Percentiles rank a stretch among this genome's conserved stretches.
These are phyloP conservation scores for Chromis chromis DNA, from an alignment of 2,797 vertebrate genomes.

Conservation along the genomic window DNA sequence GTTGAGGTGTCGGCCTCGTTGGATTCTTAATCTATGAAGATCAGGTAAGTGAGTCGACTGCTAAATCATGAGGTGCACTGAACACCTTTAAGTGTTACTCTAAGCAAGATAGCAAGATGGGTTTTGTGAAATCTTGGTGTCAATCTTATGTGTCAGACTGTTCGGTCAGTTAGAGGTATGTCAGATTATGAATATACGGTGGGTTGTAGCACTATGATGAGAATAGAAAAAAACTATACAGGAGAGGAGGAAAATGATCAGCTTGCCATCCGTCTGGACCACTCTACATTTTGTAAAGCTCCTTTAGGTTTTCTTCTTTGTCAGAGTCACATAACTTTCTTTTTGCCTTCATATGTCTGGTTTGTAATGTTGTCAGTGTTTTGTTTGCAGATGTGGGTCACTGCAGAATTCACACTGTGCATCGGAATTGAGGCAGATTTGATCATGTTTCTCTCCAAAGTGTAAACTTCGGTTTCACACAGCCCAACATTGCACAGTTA, in stretches of 20 bases:
- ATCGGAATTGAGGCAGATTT: no score
- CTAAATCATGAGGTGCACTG: not conserved
- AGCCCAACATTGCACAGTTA: no score
- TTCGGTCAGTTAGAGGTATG: not conserved
- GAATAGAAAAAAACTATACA: no score
- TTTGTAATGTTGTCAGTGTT: not conserved
- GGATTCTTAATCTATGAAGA: slow-evolving; percentile 8
- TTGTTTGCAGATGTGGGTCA: not conserved
- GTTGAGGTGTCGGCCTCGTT: slow-evolving; percentile 3
- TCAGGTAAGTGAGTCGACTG: slow-evolving; percentile 2
- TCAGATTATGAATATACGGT: not conserved
- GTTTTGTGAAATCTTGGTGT: not conserved
- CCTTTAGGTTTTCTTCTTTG: no score
- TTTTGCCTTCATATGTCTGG: no score
- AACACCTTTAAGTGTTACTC: not conserved
- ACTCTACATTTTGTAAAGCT: no score
- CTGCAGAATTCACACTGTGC: not conserved
- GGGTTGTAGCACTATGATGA: no score
- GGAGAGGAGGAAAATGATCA: no score
- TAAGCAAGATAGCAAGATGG: not conserved
- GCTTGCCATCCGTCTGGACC: no score
- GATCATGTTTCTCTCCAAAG: no score
- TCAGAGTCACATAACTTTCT: no score
- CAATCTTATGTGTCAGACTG: not conserved
- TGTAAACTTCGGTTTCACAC: no score